Evolutionary conservation across 2,797 vertebrate genomes (phyloP).

Genomic region (Anomalospiza imberbis): DNA sequence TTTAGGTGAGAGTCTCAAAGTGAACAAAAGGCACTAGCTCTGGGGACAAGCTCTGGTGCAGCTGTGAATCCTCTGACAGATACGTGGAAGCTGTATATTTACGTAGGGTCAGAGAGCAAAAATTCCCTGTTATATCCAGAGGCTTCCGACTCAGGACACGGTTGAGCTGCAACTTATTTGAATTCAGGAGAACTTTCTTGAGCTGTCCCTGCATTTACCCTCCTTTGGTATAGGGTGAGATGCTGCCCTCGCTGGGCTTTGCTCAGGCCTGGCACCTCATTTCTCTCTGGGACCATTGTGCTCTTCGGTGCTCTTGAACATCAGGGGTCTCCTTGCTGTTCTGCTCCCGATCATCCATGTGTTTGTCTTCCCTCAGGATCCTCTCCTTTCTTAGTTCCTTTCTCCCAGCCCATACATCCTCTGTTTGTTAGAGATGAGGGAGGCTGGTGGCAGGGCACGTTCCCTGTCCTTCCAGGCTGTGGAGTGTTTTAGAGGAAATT

Average conservation of each 20-base stretch:
- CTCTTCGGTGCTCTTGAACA: background rate
- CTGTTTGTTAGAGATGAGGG: background rate
- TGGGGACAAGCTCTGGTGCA: background rate
- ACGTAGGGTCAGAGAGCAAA: background rate
- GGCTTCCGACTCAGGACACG: background rate
- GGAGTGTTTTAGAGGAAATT: conserved; percentile 28
- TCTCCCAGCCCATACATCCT: background rate
- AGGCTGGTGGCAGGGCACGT: background rate
- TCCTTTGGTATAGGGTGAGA: background rate
- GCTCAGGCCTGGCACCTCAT: background rate
- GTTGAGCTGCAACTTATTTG: background rate
- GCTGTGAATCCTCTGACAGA: background rate
- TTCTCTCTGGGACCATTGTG: background rate
- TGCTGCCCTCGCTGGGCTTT: fast-evolving
- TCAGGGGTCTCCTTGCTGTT: background rate
- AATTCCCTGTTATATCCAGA: background rate
- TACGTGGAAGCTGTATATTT: background rate
- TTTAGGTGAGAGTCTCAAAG: background rate
- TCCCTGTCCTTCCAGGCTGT: background rate
- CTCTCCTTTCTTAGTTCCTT: background rate
- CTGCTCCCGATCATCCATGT: background rate
- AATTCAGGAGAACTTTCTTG: background rate
- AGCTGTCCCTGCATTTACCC: background rate
- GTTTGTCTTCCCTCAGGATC: background rate
- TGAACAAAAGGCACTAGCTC: background rate